Conservation (phyloP, 2,113 vertebrate genomes). For the Alouatta palliata region DNA sequence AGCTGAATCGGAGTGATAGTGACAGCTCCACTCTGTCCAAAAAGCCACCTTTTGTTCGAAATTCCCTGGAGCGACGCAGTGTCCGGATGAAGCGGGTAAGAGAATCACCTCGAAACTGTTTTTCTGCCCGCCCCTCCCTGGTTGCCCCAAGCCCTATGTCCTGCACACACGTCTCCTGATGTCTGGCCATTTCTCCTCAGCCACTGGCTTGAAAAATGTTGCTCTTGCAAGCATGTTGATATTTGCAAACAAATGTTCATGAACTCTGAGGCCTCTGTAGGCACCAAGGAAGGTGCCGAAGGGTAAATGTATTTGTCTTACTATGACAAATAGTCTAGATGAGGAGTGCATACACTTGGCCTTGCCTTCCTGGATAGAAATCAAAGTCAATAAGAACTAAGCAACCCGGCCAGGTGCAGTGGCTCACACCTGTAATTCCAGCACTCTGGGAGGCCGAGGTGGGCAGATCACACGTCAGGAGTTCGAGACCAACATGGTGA, state of each 20-base stretch:
- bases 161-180: rapidly evolving
- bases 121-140: background rate
- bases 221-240: rapidly evolving
- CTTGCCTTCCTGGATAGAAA: background rate
- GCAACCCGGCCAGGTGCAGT: rapidly evolving
- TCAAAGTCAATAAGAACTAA: background rate
- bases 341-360: background rate
- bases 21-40: conserved; percentile 98
- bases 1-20: conserved; percentile 98
- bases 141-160: background rate
- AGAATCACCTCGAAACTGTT: background rate
- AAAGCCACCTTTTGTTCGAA: conserved; percentile 95
- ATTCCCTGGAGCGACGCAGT: conserved; percentile 95
- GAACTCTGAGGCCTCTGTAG: background rate
- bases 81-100: conserved; percentile 96
- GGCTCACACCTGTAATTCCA: too few relatives aligned
- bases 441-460: too few relatives aligned
- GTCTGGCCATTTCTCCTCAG: background rate
- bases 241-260: background rate
- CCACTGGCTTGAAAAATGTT: background rate
- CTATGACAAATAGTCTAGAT: background rate
- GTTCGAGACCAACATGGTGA: too few relatives aligned
- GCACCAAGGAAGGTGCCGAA: background rate
- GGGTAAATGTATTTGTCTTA: background rate
- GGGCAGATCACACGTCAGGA: too few relatives aligned